phyloP scores from a whole-genome alignment of 2,888 invertebrate species.

The Machimus atricapillus region DNA sequence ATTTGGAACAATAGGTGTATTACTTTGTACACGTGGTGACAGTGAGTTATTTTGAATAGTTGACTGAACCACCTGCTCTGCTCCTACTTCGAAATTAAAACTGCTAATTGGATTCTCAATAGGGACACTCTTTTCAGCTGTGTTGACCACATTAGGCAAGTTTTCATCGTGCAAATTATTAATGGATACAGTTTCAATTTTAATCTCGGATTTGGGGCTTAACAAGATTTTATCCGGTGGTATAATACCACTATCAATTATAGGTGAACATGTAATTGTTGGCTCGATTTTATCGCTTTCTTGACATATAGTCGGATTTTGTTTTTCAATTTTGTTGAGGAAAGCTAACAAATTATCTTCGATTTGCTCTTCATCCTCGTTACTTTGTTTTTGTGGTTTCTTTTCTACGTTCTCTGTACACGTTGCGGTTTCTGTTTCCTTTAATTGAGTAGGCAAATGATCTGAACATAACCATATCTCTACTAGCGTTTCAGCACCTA shows the following conservation, averaged over 20 bases:
- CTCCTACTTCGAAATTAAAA: neutral
- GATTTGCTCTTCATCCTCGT: neutral
- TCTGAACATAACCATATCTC: slow-evolving; percentile 73
- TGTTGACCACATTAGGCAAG: neutral
- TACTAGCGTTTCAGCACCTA: slow-evolving; percentile 81
- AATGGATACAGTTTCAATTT: neutral
- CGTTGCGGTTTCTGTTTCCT: slow-evolving; percentile 46
- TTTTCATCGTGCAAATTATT: neutral
- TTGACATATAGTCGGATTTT: slow-evolving; percentile 52
- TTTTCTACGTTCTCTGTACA: slow-evolving; percentile 51
- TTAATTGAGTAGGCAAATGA: neutral
- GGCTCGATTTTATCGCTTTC: slow-evolving; percentile 62
- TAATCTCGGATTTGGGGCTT: neutral
- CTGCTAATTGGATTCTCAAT: no score
- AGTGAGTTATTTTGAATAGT: neutral
- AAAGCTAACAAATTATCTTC: slow-evolving; percentile 58
- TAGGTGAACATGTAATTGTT: slow-evolving; percentile 50
- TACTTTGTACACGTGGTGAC: neutral
- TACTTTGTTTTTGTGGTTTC: neutral
- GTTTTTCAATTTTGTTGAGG: slow-evolving; percentile 54
- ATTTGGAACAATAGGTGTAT: neutral
- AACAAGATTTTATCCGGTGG: neutral
- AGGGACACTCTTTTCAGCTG: neutral
- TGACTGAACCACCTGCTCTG: neutral
- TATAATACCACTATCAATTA: neutral